These are phyloP conservation scores for Erpornis zantholeuca DNA, from an alignment of 2,113 vertebrate species.

Conservation along the genomic window DNA sequence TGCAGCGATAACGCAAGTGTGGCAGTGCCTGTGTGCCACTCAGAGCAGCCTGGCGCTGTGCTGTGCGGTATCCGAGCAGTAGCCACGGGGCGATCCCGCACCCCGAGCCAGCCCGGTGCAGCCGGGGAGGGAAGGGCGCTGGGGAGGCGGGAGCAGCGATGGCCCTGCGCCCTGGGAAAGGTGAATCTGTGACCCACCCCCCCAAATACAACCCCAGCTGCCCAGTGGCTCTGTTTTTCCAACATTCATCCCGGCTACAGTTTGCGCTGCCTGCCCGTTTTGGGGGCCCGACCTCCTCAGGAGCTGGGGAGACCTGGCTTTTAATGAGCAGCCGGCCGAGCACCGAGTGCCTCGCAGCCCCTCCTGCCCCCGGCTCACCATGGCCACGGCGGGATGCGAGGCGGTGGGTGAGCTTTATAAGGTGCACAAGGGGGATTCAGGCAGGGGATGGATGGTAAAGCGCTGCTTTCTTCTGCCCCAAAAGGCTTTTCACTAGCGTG, in stretches of 20 bases:
- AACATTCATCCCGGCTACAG: not conserved
- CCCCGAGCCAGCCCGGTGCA: not conserved
- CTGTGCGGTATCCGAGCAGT: not conserved
- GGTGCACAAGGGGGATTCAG: not conserved
- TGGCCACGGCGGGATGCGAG: rapidly evolving
- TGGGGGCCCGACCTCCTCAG: not conserved
- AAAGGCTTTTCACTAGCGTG: not conserved
- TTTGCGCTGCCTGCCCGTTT: not conserved
- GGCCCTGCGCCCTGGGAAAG: not conserved
- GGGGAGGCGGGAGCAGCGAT: not conserved
- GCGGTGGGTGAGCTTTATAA: not conserved
- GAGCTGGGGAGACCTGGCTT: not conserved
- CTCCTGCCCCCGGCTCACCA: not conserved
- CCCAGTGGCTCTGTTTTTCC: not conserved
- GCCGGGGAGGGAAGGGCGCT: not conserved
- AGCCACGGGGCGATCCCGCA: not conserved
- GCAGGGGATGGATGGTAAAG: not conserved
- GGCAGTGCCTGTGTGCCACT: slow-evolving; percentile 14
- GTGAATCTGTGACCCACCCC: not conserved
- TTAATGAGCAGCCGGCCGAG: not conserved
- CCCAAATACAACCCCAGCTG: not conserved
- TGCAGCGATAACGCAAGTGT: not conserved
- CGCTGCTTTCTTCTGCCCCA: not conserved
- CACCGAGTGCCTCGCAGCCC: not conserved
- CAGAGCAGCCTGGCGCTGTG: not conserved